Base-by-base conservation (phyloP, 2,888 invertebrate genomes). In the Drosophila setosimentum region DNA sequence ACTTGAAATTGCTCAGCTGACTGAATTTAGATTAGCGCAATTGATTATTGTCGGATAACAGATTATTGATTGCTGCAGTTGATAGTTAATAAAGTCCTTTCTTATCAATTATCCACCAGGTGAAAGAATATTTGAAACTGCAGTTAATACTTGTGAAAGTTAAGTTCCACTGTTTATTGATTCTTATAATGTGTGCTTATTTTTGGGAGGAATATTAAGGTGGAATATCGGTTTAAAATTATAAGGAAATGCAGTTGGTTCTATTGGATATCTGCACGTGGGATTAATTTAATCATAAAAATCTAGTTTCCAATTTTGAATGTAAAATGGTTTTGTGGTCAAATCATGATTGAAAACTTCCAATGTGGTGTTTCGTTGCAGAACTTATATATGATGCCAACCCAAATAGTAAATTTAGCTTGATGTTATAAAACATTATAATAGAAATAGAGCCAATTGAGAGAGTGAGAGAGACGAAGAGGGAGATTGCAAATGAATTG, bases 401-500 rank as follows among this genome's bases (percentile, higher is more conserved):
- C 5, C 2, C 33, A 33, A 16, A 16, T 5, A 13, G 2, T 33
- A 4, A 37, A 1, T 37, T 37, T 18, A 3, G 4, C 1, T 11
- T 40, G 40, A 4, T n/a, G 4, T 10, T 40, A 4, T 5, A n/a
- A 10, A n/a, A 1, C n/a, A 11, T n/a, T n/a, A n/a, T 11, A n/a
- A 16, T 7, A 29, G 40, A 29, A 29, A 49, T 27, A n/a, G 6
- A 49, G 18, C 18, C 3, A 29, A n/a, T 4, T 40, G 30, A 35
- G n/a, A 18, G 4, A 0, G 29, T 1, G 18, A 3, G 27, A 1
- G 18, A 37, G 45, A 2, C 11, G 18, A 18, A 18, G 27, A 18
- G 53, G 33, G 35, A 50, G 13, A 51, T 50, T 48, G 53, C 49
- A 67, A 72, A 53, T 61, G 59, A 67, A 73, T 59, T 64, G 74